Conservation (phyloP, 2,797 vertebrate genomes). For the Ciconia nigra region DNA sequence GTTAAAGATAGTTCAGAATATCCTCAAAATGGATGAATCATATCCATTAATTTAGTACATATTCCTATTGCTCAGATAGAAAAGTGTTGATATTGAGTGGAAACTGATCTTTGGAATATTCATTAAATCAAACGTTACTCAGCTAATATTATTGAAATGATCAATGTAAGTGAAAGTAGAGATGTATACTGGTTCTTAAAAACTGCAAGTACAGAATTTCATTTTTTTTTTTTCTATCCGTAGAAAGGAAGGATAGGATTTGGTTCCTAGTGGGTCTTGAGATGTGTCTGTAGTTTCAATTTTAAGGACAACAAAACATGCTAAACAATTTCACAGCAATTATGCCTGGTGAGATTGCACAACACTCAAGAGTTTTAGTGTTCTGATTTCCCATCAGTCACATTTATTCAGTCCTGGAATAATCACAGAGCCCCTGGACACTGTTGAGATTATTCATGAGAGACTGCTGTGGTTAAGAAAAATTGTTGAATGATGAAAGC, state of each 20-base stretch:
- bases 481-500: conserved; percentile 7
- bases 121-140: neutral
- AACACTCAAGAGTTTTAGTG: neutral
- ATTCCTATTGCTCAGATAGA: neutral
- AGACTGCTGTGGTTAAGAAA: conserved; percentile 1
- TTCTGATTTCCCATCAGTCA: conserved; percentile 29
- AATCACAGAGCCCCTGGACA: neutral
- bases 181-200: neutral
- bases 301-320: neutral
- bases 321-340: conserved; percentile 3
- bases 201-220: neutral
- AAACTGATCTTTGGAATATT: neutral
- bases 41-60: neutral
- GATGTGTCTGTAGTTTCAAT: neutral
- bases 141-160: neutral
- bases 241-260: neutral
- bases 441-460: conserved; percentile 20
- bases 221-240: fast-evolving
- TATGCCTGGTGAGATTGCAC: neutral
- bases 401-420: conserved; percentile 4
- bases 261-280: neutral
- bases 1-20: neutral
- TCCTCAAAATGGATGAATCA: neutral
- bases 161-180: neutral
- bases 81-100: neutral